Evolutionary conservation across 2,113 vertebrate species (phyloP), one percentile per base, ranked within the genome.

Genomic region (Turdus rufiventris): DNA sequence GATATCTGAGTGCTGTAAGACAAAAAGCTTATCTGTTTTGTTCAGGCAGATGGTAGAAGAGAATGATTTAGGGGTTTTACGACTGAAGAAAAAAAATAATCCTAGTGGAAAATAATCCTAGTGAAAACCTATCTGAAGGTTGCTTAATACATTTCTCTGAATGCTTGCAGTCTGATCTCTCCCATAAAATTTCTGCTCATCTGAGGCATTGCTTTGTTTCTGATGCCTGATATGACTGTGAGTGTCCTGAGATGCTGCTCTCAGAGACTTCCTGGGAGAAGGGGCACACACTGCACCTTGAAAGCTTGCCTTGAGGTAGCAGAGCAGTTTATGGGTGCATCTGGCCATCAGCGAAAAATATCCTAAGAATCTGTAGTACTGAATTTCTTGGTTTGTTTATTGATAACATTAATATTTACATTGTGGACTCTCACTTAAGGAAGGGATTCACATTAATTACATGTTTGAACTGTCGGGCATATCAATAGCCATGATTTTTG

Each of bases 21-120:
- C 89, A 88, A 79, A 96, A 85, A 34, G 54, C 93, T 92, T 91
- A 81, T 84, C 91, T 89, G 51, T 91, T 89, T 65, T 87, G 29
- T 89, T 95, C 91, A 92, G 93, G 45, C 84, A 94, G 70, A 72
- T 85, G 36, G 62, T 83, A 89, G 62, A 76, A 65, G 68, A 85
- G 57, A 77, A 61, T 68, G 18, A 88, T 78, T 85, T 54, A 72
- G 58, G 14, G 33, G 29, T 16, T 85, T 36, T 82, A 54, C 45
- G 38, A 57, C 14, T 50, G 5, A 67, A 67, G 38, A 76, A 33
- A 67, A 67, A 81, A 72, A 70, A n/a, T 11, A 63, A 47, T 42
- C 28, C 34, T 40, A 24, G 18, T 38, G 29, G 40, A 81, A 72
- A 74, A n/a, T 11, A 63, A 47, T 38, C 28, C 34, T 40, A 24